phyloP scores from a whole-genome alignment of 2,888 invertebrate genomes.

The Notocelia uddmanniana region DNA sequence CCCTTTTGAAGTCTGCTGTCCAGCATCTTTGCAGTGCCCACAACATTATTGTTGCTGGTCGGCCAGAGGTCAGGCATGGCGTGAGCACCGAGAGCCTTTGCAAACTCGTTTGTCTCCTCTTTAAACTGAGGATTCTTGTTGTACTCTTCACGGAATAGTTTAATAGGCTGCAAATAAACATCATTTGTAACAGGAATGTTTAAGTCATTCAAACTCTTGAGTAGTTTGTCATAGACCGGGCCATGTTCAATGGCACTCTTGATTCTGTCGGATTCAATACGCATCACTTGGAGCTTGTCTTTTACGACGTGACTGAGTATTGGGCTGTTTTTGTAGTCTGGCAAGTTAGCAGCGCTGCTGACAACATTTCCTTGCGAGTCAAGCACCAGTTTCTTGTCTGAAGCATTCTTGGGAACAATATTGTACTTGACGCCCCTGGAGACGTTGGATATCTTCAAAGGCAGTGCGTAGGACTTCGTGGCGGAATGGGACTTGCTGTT shows the following conservation, averaged over 20 bases:
- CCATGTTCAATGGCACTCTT: conserved; percentile 87
- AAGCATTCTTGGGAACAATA: conserved; percentile 81
- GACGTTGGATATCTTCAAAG: conserved; percentile 79
- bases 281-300: conserved; percentile 82
- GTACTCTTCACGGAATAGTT: conserved; percentile 83
- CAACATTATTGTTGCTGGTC: conserved; percentile 74
- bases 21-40: conserved; percentile 72
- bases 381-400: conserved; percentile 80
- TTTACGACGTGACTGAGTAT: conserved; percentile 80
- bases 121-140: conserved; percentile 83
- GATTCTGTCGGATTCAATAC: conserved; percentile 84
- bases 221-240: conserved; percentile 85
- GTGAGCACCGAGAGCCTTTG: conserved; percentile 77
- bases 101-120: conserved; percentile 84
- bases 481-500: conserved; percentile 74
- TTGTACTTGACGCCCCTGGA: conserved; percentile 81
- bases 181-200: conserved; percentile 83
- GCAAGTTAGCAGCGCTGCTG: conserved; percentile 79
- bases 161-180: conserved; percentile 84
- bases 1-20: conserved; percentile 80
- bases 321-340: conserved; percentile 80
- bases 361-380: conserved; percentile 81
- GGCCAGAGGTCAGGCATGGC: conserved; percentile 78
- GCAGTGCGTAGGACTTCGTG: conserved; percentile 80
- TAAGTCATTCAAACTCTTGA: conserved; percentile 82